Conservation (phyloP, 2,888 invertebrate species). For the Hydrotaea diabolus region DNA sequence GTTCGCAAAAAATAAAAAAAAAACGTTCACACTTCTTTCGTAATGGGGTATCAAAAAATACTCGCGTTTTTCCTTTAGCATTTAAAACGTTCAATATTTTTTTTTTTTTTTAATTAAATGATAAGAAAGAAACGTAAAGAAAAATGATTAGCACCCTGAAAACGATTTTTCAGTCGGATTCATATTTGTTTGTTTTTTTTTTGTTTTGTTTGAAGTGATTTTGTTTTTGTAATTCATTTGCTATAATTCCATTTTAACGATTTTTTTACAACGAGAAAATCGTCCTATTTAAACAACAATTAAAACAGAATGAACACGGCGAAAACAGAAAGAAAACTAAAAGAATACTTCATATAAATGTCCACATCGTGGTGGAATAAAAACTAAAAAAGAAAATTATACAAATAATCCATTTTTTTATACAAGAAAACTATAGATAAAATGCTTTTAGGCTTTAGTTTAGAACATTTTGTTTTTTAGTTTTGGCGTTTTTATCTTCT, state of each 20-base stretch:
- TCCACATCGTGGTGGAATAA: background rate
- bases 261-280: slow-evolving; percentile 52
- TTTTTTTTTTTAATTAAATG: background rate
- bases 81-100: background rate
- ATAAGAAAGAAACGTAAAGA: slow-evolving; percentile 36
- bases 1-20: slow-evolving; percentile 60
- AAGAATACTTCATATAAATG: background rate
- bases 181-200: slow-evolving; percentile 58
- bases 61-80: background rate
- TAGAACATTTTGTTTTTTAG: slow-evolving; percentile 58
- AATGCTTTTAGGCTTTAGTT: slow-evolving; percentile 68
- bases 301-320: slow-evolving; percentile 50
- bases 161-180: slow-evolving; percentile 80
- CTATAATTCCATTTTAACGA: slow-evolving; percentile 62
- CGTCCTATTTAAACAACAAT: slow-evolving; percentile 45
- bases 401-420: slow-evolving; percentile 43
- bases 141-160: slow-evolving; percentile 79
- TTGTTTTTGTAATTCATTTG: slow-evolving; percentile 58
- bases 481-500: slow-evolving; percentile 52
- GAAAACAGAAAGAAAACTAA: background rate
- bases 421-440: slow-evolving; percentile 45
- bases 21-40: slow-evolving; percentile 47
- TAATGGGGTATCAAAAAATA: background rate
- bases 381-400: slow-evolving; percentile 1
- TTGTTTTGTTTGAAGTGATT: slow-evolving; percentile 40